A percentile compares a stretch with the other conserved stretches of the same genome.
These are phyloP conservation scores for Trichechus manatus DNA, from an alignment of 2,113 vertebrate species.

Conservation along the genomic window DNA sequence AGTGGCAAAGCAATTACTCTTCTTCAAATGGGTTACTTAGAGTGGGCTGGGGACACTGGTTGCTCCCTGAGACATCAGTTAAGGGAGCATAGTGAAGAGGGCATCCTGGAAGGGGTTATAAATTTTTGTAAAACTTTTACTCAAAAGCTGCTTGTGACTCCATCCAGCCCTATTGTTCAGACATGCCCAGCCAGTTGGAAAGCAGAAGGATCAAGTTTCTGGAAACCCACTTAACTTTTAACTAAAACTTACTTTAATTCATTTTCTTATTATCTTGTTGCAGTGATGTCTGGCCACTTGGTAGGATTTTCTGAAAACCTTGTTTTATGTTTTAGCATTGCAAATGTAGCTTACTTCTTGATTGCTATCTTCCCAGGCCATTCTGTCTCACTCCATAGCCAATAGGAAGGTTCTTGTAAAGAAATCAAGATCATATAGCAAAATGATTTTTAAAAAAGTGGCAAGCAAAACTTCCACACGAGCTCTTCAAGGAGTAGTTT, in stretches of 20 bases:
- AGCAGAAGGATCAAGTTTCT: slow-evolving; percentile 53
- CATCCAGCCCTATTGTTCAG: not conserved
- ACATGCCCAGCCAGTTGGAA: slow-evolving; percentile 40
- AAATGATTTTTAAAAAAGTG: not conserved
- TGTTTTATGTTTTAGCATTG: not conserved
- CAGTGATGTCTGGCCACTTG: not conserved
- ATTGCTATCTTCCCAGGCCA: not conserved
- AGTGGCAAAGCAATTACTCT: not conserved
- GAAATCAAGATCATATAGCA: not conserved
- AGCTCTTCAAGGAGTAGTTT: not conserved
- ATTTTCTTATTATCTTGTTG: slow-evolving; percentile 8
- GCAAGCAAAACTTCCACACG: not conserved
- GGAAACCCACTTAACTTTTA: slow-evolving; percentile 46
- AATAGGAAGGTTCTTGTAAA: not conserved
- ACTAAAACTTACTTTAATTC: slow-evolving; percentile 27
- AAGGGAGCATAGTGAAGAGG: not conserved
- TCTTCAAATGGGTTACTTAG: not conserved
- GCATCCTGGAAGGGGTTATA: not conserved
- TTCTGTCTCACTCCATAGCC: not conserved
- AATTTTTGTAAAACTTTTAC: slow-evolving; percentile 51
- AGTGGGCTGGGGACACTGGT: not conserved
- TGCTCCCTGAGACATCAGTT: not conserved
- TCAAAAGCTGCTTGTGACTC: slow-evolving; percentile 42
- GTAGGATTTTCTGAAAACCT: slow-evolving; percentile 18
- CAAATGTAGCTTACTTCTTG: not conserved